Conservation (phyloP, 2,888 invertebrate species). For the Scaeva pyrastri region DNA sequence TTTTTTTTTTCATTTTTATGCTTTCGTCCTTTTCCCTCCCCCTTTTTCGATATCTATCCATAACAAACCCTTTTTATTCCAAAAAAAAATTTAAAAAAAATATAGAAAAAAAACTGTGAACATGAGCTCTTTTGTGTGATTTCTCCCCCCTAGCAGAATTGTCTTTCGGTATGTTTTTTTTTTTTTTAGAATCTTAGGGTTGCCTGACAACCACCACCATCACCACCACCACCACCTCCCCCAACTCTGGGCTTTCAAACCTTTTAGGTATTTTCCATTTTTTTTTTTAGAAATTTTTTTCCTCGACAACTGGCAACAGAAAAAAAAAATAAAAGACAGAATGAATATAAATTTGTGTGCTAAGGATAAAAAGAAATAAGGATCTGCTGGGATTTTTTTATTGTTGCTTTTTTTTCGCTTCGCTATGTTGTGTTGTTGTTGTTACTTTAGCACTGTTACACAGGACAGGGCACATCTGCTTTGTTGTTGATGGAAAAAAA, state of each 20-base stretch:
- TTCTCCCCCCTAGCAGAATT: conserved; percentile 57
- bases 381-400: conserved; percentile 68
- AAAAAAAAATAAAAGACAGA: conserved; percentile 50
- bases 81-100: conserved; percentile 42
- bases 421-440: no score
- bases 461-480: conserved; percentile 70
- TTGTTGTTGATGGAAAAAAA: conserved; percentile 36
- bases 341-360: conserved; percentile 75
- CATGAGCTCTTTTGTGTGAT: conserved; percentile 75
- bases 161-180: conserved; percentile 57
- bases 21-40: conserved; percentile 11
- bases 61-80: conserved; percentile 49
- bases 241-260: neutral
- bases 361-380: conserved; percentile 61
- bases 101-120: conserved; percentile 48
- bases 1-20: conserved; percentile 10
- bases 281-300: conserved; percentile 22
- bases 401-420: conserved; percentile 22
- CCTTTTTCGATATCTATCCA: neutral
- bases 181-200: conserved; percentile 40
- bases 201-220: conserved; percentile 59
- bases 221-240: neutral
- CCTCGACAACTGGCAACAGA: conserved; percentile 40
- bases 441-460: conserved; percentile 41
- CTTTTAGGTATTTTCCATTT: conserved; percentile 31